Evolutionary conservation across 2,113 vertebrate species (phyloP).

Genomic region (Xyliphius kryptos): DNA sequence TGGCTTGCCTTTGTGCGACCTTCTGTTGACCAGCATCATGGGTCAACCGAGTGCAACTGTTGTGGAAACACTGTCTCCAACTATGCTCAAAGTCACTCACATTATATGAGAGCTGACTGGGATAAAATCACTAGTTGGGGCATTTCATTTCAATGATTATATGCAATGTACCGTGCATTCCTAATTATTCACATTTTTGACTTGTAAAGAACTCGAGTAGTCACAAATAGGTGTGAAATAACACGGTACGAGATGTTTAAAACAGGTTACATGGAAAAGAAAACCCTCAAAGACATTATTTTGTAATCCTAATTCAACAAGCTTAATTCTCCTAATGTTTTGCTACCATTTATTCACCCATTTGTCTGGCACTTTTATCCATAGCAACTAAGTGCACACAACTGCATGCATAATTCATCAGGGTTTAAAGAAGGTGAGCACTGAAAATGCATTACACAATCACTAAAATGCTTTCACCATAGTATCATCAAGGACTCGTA

Average conservation of each 20-base stretch:
- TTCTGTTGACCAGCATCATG: no score
- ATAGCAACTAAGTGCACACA: slow-evolving; percentile 26
- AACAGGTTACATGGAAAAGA: neutral
- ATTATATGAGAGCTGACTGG: no score
- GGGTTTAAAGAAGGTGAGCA: slow-evolving; percentile 5
- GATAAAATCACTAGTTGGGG: no score
- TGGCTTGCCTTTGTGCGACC: no score
- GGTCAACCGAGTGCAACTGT: no score
- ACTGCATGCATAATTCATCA: slow-evolving; percentile 40
- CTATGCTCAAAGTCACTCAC: no score
- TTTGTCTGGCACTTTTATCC: neutral
- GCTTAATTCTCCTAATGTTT: neutral
- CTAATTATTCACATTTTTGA: no score
- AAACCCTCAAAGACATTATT: neutral
- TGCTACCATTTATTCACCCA: neutral
- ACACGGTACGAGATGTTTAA: neutral
- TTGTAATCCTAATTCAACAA: slow-evolving; percentile 18
- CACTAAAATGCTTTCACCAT: slow-evolving; percentile 26
- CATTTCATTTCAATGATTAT: no score
- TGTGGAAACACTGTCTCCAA: no score
- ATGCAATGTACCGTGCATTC: no score
- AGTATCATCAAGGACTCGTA: slow-evolving; percentile 11
- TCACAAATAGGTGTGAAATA: neutral
- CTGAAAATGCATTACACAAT: slow-evolving; percentile 18
- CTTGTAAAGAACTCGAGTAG: neutral